Evolutionary conservation across 2,888 invertebrate species (phyloP).

Genomic region (Cremastinae sp.): DNA sequence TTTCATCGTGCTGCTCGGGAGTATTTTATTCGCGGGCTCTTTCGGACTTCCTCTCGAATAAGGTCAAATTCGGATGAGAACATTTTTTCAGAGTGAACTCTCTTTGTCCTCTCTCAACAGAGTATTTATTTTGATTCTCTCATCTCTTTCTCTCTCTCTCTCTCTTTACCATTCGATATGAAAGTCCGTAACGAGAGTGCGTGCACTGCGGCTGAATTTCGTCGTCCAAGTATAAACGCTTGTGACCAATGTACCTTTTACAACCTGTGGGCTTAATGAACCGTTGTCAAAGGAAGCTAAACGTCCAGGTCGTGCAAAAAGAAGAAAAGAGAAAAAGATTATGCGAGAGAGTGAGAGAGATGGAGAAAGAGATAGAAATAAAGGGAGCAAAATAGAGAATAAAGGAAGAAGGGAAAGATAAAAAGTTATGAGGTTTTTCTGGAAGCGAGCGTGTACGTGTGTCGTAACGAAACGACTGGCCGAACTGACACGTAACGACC

Average conservation of each 20-base stretch:
- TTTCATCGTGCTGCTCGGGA: no score
- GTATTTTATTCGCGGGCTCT: no score
- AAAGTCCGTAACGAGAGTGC: neutral
- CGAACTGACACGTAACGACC: conserved; percentile 61
- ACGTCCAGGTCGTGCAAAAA: conserved; percentile 39
- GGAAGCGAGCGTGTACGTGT: conserved; percentile 35
- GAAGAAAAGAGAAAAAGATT: neutral
- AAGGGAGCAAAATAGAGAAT: neutral
- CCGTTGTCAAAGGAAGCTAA: conserved; percentile 60
- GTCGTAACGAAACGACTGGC: conserved; percentile 53
- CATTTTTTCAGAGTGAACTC: no score
- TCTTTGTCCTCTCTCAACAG: no score
- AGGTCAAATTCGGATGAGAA: no score
- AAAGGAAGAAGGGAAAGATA: conserved; percentile 31
- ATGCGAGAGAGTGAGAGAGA: conserved; percentile 11
- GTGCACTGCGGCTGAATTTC: conserved; percentile 19
- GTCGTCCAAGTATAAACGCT: conserved; percentile 46
- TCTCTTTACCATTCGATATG: neutral
- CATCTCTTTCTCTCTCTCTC: no score
- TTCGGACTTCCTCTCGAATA: no score
- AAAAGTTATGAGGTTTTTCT: conserved; percentile 49
- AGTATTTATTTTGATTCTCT: no score
- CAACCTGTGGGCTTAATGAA: conserved; percentile 60
- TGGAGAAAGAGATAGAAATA: neutral
- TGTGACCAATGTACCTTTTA: conserved; percentile 57